Evolutionary conservation across 2,113 vertebrate genomes (phyloP).

Genomic region (Saguinus midas): DNA sequence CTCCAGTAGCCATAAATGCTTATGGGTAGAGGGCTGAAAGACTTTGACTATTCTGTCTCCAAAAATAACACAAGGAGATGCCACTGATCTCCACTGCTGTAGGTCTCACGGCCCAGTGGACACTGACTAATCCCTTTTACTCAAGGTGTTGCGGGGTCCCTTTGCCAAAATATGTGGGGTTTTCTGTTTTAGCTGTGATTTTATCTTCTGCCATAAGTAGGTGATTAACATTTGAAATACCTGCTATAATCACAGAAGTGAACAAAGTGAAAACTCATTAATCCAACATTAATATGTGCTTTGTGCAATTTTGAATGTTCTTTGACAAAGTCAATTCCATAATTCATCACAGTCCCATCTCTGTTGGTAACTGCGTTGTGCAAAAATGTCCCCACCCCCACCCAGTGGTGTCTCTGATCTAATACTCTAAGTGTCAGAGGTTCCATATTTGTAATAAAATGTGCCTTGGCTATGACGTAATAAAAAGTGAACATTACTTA

Average conservation of each 20-base stretch:
- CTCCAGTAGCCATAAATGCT: conserved; percentile 88
- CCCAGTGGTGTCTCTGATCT: no score
- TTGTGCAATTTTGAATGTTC: neutral
- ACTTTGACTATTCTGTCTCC: conserved; percentile 37
- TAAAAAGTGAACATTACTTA: neutral
- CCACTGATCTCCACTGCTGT: neutral
- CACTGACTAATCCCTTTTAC: no score
- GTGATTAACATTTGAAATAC: neutral
- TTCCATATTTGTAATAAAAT: neutral
- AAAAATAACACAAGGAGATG: conserved; percentile 52
- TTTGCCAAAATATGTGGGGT: neutral
- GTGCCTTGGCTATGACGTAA: neutral
- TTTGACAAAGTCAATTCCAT: neutral
- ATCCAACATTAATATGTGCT: neutral
- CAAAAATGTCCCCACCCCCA: neutral
- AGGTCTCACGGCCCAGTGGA: neutral
- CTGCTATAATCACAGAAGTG: neutral
- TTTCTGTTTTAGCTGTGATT: neutral
- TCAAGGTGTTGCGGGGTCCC: neutral
- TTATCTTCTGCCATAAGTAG: neutral
- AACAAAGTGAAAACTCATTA: neutral
- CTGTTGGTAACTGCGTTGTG: neutral
- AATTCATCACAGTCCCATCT: neutral
- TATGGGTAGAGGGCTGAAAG: conserved; percentile 37
- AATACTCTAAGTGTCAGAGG: neutral